These are phyloP conservation scores for Panthera leo DNA, from an alignment of 2,113 vertebrate genomes.

Conservation along the genomic window DNA sequence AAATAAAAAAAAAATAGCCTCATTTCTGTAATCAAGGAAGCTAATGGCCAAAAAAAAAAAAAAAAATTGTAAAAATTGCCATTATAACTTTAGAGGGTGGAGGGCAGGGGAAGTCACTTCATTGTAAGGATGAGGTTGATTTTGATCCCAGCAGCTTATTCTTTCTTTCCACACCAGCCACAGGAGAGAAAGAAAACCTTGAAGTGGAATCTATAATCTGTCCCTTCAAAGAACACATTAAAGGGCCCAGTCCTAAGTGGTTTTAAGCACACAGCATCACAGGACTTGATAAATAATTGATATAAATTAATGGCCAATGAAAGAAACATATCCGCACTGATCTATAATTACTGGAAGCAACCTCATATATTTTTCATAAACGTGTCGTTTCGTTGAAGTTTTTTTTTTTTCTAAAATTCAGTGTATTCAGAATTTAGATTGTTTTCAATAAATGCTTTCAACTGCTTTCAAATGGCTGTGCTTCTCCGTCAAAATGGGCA, in stretches of 20 bases:
- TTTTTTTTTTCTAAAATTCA: conserved; percentile 69
- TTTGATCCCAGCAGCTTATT: not conserved
- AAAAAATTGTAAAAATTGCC: not conserved
- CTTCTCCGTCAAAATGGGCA: not conserved
- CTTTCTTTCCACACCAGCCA: not conserved
- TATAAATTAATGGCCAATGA: conserved; percentile 80
- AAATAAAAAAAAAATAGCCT: not conserved
- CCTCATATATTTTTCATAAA: conserved; percentile 81
- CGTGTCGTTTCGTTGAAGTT: conserved; percentile 62
- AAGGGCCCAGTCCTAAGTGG: conserved; percentile 69
- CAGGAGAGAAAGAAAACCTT: not conserved
- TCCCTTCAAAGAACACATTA: conserved; percentile 58
- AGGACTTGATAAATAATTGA: conserved; percentile 76
- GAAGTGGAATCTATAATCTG: not conserved
- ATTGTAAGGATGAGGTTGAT: not conserved
- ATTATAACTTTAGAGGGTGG: not conserved
- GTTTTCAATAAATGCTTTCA: conserved; percentile 70
- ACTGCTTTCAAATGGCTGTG: not conserved
- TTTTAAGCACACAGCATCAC: conserved; percentile 56
- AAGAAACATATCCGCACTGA: conserved; percentile 63
- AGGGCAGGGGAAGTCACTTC: not conserved
- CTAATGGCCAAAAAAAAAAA: not conserved
- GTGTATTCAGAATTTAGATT: conserved; percentile 69
- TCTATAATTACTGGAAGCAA: conserved; percentile 81
- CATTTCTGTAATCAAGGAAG: not conserved